phyloP scores from a whole-genome alignment of 64 coral and sea anemone species.

The Stichodactyla mertensii region DNA sequence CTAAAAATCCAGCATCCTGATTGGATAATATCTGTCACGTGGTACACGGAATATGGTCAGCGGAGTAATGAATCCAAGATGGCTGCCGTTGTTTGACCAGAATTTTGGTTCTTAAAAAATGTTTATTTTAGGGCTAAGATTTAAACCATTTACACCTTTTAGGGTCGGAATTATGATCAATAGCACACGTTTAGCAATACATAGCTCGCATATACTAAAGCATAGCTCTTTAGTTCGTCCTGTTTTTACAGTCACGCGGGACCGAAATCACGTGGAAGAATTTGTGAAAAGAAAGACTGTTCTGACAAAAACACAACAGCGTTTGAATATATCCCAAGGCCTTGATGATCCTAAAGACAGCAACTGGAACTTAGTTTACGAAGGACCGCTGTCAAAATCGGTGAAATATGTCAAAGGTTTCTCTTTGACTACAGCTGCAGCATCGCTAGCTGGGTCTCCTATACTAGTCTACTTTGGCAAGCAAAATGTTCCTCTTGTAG shows the following conservation, averaged over 20 bases:
- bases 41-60: background rate
- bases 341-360: background rate
- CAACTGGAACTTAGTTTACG: slow-evolving; percentile 85
- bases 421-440: slow-evolving; percentile 78
- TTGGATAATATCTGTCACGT: slow-evolving; percentile 17
- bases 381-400: slow-evolving; percentile 84
- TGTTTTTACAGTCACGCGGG: background rate
- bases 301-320: background rate
- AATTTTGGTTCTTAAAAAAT: background rate
- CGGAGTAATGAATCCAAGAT: background rate
- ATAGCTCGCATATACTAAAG: background rate
- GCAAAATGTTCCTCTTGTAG: slow-evolving; percentile 61
- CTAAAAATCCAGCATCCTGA: background rate
- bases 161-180: background rate
- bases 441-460: slow-evolving; percentile 59
- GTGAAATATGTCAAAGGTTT: slow-evolving; percentile 85
- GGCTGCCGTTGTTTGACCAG: background rate
- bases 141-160: background rate
- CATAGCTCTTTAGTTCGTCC: background rate
- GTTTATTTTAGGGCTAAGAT: background rate
- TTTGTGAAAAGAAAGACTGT: background rate
- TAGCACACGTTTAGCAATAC: background rate
- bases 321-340: background rate
- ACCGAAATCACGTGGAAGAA: background rate
- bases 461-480: slow-evolving; percentile 87